These are phyloP conservation scores for Cyphomyrmex costatus DNA, from an alignment of 1,140 invertebrate genomes.

Conservation along the genomic window DNA sequence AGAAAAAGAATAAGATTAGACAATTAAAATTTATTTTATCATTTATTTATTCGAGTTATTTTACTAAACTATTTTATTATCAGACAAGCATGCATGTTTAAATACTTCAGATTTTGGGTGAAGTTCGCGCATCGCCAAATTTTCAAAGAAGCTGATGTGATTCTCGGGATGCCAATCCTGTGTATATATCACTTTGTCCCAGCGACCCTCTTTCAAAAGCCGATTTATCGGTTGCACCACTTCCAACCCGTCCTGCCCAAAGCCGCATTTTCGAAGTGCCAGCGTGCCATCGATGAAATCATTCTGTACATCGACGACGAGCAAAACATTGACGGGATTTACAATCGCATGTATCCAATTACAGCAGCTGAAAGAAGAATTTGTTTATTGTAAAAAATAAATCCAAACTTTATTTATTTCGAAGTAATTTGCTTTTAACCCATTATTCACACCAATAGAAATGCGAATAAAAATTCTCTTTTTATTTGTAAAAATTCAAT, in stretches of 20 bases:
- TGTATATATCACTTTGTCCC: conserved; percentile 92
- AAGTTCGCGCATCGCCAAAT: conserved; percentile 87
- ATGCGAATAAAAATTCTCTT: neutral
- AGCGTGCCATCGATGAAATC: conserved; percentile 94
- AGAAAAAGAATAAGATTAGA: neutral
- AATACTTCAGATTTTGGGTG: conserved; percentile 84
- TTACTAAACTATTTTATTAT: neutral
- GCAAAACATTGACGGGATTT: conserved; percentile 89
- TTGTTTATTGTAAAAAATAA: conserved; percentile 4
- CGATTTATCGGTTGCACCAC: conserved; percentile 91
- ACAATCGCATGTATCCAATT: conserved; percentile 78
- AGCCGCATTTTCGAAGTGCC: conserved; percentile 89
- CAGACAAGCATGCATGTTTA: neutral
- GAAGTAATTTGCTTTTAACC: neutral
- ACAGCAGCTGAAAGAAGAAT: conserved; percentile 74
- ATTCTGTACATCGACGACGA: conserved; percentile 95
- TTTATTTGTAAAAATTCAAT: too few relatives aligned
- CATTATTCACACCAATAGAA: neutral
- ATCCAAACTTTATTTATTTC: neutral
- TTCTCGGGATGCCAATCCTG: conserved; percentile 94
- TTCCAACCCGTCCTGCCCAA: conserved; percentile 89
- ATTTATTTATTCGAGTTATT: neutral
- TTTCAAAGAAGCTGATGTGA: conserved; percentile 94
- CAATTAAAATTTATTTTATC: neutral
- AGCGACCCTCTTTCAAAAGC: conserved; percentile 89